Base-by-base conservation (phyloP, 2,797 vertebrate species). In the Aplochiton taeniatus region DNA sequence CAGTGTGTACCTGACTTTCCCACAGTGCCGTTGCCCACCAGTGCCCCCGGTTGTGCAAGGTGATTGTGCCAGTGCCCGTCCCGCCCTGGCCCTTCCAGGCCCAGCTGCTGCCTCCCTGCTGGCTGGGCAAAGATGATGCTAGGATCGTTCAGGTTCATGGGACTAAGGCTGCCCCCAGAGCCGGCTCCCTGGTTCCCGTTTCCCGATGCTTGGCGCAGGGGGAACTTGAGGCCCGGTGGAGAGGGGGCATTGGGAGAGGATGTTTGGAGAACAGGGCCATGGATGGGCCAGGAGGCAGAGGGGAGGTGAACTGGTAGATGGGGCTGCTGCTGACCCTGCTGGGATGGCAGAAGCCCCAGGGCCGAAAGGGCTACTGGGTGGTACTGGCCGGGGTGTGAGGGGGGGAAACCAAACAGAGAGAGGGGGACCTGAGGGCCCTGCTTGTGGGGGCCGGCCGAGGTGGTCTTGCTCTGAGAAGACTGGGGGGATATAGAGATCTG, bases 51-150 rank as follows among this genome's bases (percentile, higher is more conserved):
- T 82, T 92, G 93, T 75, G 85, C 81, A 88, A 95, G 86, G 46
- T 94, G 93, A 83, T 94, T 96, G 92, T 95, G 95, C 97, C 97
- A 98, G 84, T 85, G 96, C 87, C 93, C 94, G 63, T 97, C 96
- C 72, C 93, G 94, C 19, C 90, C 91, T 11, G 88, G 88, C 89
- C 88, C 93, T 76, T 93, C 91, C 77, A 88, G 61, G 72, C 92
- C 91, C 75, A 92, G 89, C 42, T 91, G 86, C 88, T 93, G 93
- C 76, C 95, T 94, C 74, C 93, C 94, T 69, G 95, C 94, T 72
- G 96, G 97, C 89, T 98, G 96, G 80, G 96, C 97, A 67, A 98
- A 99, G 89, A 99, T 99, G 89, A 99, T 98, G 91, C 97, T 98
- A 83, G 97, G 97, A 90, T 99, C 97, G 17, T 98, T 99, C 76